Evolutionary conservation across 2,113 vertebrate genomes (phyloP), one percentile per base, ranked within the genome.

Genomic region (Nothobranchius furzeri): DNA sequence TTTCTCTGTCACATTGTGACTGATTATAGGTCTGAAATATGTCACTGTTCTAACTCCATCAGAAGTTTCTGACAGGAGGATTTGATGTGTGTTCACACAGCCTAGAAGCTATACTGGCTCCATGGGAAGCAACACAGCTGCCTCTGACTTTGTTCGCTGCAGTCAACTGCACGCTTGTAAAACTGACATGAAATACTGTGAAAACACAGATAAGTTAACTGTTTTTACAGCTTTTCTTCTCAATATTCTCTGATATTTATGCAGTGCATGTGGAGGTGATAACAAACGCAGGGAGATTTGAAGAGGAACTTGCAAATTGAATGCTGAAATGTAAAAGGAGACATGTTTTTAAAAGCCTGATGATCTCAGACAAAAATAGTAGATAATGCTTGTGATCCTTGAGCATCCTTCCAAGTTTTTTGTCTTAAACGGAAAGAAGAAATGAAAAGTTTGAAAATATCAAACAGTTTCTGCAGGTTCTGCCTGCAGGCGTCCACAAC

Each of bases 1-100:
- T 91, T 91, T 90, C 75, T 81, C 85, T 84, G 83, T 90, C 88
- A 87, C 69, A 83, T 89, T 83, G 78, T 87, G 86, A 89, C 82
- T 89, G 87, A 91, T 91, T 90, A 88, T 83, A 86, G 86, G 73
- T 76, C 75, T 79, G 82, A 84, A 86, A 86, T 84, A 79, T 87
- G 90, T 87, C 90, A 88, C 68, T 75, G 86, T 76, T 86, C 75
- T 61, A 78, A 86, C 85, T 85, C 84, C 81, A 82, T 85, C 83
- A 88, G 71, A 89, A 81, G 83, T 87, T 86, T 87, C 43, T 84
- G 88, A 89, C 85, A 85, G 82, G 64, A 14, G 47, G 59, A 57
- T 82, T 79, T 85, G 85, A 88, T 76, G 79, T 59, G 82, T 60
- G 60, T 65, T 81, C 82, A 64, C 70, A 64, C 50, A 37, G 57